Conservation (phyloP, 2,797 vertebrate species). For the Botia kubotai region DNA sequence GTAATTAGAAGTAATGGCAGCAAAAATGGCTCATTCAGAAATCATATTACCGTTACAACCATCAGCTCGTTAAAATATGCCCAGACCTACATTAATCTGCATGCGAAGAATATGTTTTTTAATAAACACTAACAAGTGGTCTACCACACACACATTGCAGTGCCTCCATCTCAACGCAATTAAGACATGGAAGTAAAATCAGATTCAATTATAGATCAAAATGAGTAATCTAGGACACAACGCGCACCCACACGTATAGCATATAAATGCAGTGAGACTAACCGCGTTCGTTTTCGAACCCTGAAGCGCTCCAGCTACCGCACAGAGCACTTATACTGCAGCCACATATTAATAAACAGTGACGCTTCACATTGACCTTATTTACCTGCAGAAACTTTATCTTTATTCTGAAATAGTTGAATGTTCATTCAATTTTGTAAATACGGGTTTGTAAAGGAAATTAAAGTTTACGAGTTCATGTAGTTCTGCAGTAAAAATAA, state of each 20-base stretch:
- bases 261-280: background rate
- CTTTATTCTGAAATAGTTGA: background rate
- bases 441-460: no score
- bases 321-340: no score
- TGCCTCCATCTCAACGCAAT: constrained; percentile 1
- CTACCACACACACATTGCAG: no score
- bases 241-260: background rate
- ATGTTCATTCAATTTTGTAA: background rate
- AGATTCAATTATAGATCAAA: constrained; percentile 12
- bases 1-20: no score
- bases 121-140: no score
- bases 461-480: background rate
- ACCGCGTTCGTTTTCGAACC: no score
- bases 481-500: constrained; percentile 5
- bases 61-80: no score
- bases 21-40: no score
- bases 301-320: background rate
- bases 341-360: background rate
- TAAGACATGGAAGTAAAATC: constrained; percentile 14
- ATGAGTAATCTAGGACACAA: background rate
- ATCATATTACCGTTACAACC: no score
- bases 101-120: constrained; percentile 8
- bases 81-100: no score
- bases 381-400: background rate
- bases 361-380: background rate